Conservation (phyloP, 2,888 invertebrate genomes). For the Phlogophora meticulosa region DNA sequence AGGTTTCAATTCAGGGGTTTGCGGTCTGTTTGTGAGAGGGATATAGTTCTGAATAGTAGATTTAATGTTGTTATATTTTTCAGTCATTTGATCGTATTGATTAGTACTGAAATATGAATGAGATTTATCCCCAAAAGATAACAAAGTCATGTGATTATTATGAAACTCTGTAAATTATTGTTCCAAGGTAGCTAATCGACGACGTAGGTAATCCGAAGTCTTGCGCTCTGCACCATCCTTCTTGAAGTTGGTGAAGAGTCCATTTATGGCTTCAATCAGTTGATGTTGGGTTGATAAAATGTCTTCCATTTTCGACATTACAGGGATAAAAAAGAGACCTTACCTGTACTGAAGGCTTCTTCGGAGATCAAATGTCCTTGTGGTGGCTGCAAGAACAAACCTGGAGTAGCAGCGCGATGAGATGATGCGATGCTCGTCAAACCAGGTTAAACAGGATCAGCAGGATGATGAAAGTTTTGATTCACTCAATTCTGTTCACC, state of each 20-base stretch:
- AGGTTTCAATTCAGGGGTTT: slow-evolving; percentile 18
- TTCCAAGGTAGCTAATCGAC: no score
- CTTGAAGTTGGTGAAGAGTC: no score
- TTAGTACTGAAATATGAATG: slow-evolving; percentile 35
- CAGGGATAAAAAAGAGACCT: slow-evolving; percentile 10
- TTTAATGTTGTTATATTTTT: slow-evolving; percentile 24
- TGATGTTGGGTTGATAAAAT: slow-evolving; percentile 21
- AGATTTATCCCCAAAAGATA: slow-evolving; percentile 41
- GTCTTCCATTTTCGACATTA: slow-evolving; percentile 15
- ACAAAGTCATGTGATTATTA: slow-evolving; percentile 30
- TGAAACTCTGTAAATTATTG: no score
- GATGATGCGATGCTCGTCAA: not conserved
- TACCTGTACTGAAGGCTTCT: slow-evolving; percentile 15
- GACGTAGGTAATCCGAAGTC: no score
- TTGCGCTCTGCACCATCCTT: no score
- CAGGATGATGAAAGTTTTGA: slow-evolving; percentile 5
- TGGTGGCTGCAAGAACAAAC: slow-evolving; percentile 8
- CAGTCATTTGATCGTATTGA: slow-evolving; percentile 23
- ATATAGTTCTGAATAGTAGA: slow-evolving; percentile 10
- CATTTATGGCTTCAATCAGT: slow-evolving; percentile 8
- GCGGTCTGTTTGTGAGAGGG: slow-evolving; percentile 12
- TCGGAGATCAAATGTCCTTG: slow-evolving; percentile 8
- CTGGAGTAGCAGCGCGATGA: no score
- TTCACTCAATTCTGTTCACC: not conserved
- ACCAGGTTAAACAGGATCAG: slow-evolving; percentile 10